These are phyloP conservation scores for Coptotermes formosanus DNA, from an alignment of 1,140 invertebrate genomes.

Conservation along the genomic window DNA sequence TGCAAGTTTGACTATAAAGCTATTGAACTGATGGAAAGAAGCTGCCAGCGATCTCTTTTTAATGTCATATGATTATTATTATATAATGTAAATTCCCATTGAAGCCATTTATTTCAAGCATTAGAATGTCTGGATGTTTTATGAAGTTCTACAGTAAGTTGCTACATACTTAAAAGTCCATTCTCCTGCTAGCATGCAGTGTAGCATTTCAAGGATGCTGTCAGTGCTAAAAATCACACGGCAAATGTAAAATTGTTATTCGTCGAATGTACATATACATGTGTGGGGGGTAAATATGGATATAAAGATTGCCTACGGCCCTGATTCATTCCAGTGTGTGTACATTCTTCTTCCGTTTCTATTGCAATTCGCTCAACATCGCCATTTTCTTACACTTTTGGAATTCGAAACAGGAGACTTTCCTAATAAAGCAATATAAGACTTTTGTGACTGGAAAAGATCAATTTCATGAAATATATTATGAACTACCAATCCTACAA, in stretches of 20 bases:
- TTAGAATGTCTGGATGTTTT: neutral
- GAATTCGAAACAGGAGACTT: slow-evolving; percentile 18
- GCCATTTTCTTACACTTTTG: slow-evolving; percentile 24
- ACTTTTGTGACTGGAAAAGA: slow-evolving; percentile 4
- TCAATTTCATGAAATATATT: slow-evolving; percentile 15
- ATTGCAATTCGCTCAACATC: slow-evolving; percentile 28
- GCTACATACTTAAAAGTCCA: neutral
- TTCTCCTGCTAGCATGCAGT: slow-evolving; percentile 21
- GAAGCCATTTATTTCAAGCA: neutral
- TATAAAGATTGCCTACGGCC: slow-evolving; percentile 29
- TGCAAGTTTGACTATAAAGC: slow-evolving; percentile 6
- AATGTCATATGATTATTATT: neutral
- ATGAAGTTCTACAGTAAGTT: neutral
- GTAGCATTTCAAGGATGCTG: slow-evolving; percentile 6
- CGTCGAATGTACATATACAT: neutral
- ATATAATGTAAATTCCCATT: neutral
- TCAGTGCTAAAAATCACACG: neutral
- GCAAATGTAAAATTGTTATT: slow-evolving; percentile 19
- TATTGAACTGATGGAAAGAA: slow-evolving; percentile 21
- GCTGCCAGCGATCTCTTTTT: slow-evolving; percentile 12
- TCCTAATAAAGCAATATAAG: slow-evolving; percentile 25
- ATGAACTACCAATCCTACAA: neutral
- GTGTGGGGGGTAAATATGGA: neutral
- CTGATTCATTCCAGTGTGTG: slow-evolving; percentile 28
- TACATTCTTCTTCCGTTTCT: slow-evolving; percentile 25